Evolutionary conservation across 2,113 vertebrate genomes (phyloP).

Genomic region (Tichodroma muraria): DNA sequence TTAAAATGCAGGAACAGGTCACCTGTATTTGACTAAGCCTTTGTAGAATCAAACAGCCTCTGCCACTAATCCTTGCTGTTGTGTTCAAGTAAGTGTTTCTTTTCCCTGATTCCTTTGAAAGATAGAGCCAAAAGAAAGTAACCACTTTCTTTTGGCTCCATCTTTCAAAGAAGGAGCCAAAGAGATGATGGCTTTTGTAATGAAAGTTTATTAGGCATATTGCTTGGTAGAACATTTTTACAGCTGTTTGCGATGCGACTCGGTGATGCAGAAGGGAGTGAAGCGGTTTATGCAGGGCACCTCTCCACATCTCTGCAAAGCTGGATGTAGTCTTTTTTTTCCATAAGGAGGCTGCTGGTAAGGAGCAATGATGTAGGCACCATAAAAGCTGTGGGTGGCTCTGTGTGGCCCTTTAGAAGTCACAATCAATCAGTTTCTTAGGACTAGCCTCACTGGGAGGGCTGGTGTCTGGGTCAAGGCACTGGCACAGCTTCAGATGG

Average conservation of each 20-base stretch:
- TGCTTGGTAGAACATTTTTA: background rate
- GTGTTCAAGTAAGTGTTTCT: background rate
- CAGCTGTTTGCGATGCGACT: background rate
- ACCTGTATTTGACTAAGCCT: rapidly evolving
- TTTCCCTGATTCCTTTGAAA: background rate
- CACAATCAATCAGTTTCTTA: background rate
- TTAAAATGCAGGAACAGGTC: background rate
- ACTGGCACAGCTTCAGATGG: background rate
- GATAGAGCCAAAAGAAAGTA: background rate
- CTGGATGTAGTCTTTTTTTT: background rate
- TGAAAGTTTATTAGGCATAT: background rate
- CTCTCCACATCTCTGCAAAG: background rate
- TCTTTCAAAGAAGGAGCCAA: no score
- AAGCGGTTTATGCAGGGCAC: background rate
- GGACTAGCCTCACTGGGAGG: background rate
- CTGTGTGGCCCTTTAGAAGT: background rate
- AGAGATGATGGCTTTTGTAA: background rate
- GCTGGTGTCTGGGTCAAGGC: background rate
- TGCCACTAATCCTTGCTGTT: background rate
- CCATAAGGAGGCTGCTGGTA: background rate
- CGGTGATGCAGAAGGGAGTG: background rate
- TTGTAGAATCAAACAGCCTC: background rate
- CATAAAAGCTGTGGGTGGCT: background rate
- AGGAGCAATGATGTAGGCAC: background rate
- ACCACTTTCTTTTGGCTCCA: no score